Evolutionary conservation across 2,888 invertebrate genomes (phyloP), one percentile per base, ranked within the genome.

Genomic region (Drosophila nr. fundita): DNA sequence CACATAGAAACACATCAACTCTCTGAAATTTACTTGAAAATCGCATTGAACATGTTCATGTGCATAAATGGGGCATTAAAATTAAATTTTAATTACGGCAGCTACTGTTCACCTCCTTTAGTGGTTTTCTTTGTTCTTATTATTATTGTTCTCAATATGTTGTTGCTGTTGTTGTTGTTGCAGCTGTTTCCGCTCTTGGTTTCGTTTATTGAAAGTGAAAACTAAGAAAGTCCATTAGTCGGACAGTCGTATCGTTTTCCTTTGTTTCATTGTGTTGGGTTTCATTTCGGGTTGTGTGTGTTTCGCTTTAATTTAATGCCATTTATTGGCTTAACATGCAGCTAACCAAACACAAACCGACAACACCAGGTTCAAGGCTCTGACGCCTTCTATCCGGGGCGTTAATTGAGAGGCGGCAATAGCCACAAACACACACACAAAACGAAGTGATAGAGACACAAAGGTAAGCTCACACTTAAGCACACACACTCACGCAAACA

Each of bases 311-410:
- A 65, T 74, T 78, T 78, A 68, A 78, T 74, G 40, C 67, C 77
- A 62, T 88, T 85, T 83, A 85, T 84, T 90, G 90, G 90, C 90
- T 90, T 88, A 85, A 70, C 69, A 55, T 69, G 68, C 68, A 78
- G 68, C 68, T 45, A 57, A 53, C 15, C 59, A 72, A 64, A 52
- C 49, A 59, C 50, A 70, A 6, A 15, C 45, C 24, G 42, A 32
- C 38, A 53, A 34, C 15, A 65, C 74, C 61, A 68, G 58, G 30
- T 62, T 78, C 78, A 60, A 52, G 62, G 49, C 62, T 49, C 38
- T 38, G 45, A 21, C 40, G 40, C 58, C 45, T 45, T 64, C 30
- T 64, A 59, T 65, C 38, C 70, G 53, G 40, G 62, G 24, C 52
- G 50, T 68, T 78, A 78, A 82, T 78, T 78, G 68, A 82, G 73